These are phyloP conservation scores for Mormoops blainvillei DNA, from an alignment of 2,113 vertebrate species.

Conservation along the genomic window DNA sequence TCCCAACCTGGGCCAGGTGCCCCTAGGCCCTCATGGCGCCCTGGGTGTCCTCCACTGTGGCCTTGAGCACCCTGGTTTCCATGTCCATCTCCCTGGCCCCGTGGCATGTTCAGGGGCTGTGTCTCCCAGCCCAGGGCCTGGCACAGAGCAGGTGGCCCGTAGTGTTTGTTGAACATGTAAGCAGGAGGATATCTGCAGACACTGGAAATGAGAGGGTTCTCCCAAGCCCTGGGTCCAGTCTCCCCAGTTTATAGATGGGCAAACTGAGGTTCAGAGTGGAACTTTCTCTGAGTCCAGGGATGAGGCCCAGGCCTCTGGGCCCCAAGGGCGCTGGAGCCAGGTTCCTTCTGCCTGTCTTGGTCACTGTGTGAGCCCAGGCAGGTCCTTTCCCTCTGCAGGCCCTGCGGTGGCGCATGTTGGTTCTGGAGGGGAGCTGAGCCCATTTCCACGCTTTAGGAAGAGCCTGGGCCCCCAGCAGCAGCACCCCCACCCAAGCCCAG, in stretches of 20 bases:
- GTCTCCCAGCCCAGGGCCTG: not conserved
- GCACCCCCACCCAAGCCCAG: not conserved
- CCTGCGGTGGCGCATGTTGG: not conserved
- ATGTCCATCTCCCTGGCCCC: not conserved
- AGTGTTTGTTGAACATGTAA: not conserved
- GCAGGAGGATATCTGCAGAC: not conserved
- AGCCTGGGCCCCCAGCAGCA: not conserved
- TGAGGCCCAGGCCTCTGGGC: not conserved
- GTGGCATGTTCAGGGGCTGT: rapidly evolving
- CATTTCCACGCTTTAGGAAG: not conserved
- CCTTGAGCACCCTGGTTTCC: not conserved
- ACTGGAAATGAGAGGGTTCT: not conserved
- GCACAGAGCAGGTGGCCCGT: not conserved
- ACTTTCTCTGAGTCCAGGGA: not conserved
- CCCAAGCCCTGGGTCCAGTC: not conserved
- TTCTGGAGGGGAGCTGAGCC: not conserved
- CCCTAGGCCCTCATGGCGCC: rapidly evolving
- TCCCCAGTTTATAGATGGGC: not conserved
- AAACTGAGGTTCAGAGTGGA: not conserved
- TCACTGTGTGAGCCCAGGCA: not conserved
- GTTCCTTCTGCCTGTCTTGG: not conserved
- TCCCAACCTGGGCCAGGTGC: not conserved
- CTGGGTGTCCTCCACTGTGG: rapidly evolving
- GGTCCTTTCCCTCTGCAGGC: not conserved
- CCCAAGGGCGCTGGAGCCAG: not conserved